Evolutionary conservation across 1,140 invertebrate species (phyloP), one percentile per base, ranked within the genome.

Genomic region (Phymastichus coffea): DNA sequence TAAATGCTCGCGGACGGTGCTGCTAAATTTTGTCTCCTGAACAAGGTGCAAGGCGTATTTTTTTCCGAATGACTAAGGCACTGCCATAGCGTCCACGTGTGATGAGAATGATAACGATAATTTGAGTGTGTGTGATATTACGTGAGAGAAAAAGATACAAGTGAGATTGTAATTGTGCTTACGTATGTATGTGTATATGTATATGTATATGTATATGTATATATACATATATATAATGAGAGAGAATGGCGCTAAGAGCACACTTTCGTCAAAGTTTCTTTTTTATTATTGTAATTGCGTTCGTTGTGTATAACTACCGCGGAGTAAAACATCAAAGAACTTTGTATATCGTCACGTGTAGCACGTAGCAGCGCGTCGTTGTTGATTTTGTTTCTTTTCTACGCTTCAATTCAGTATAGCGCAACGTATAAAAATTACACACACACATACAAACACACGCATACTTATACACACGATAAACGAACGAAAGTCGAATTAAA

Each of bases 401-500:
- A n/a, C n/a, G n/a, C n/a, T n/a, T n/a, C n/a, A n/a, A n/a, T n/a
- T n/a, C n/a, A n/a, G n/a, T n/a, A n/a, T n/a, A n/a, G n/a, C n/a
- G n/a, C n/a, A 43, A 51, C 49, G 22, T 23, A 57, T 33, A 22
- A 38, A 37, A 51, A 26, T 22, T 44, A 49, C 52, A n/a, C n/a
- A n/a, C n/a, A n/a, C n/a, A n/a, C n/a, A n/a, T n/a, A n/a, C n/a
- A n/a, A n/a, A n/a, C n/a, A 48, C 46, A 30, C 35, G 19, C 23
- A 46, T 26, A 52, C 47, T 25, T 23, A 40, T 6, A 1, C 9
- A 55, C 41, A 53, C 30, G 33, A 59, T 53, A 61, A 61, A 61
- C 52, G 35, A 61, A 61, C 52, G 59, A 61, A 61, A 61, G 59
- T 61, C 46, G 59, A 61, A 41, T 61, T 61, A 55, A 49, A 61